Base-by-base conservation (phyloP, 2,888 invertebrate genomes). In the Torymus tubicola region DNA sequence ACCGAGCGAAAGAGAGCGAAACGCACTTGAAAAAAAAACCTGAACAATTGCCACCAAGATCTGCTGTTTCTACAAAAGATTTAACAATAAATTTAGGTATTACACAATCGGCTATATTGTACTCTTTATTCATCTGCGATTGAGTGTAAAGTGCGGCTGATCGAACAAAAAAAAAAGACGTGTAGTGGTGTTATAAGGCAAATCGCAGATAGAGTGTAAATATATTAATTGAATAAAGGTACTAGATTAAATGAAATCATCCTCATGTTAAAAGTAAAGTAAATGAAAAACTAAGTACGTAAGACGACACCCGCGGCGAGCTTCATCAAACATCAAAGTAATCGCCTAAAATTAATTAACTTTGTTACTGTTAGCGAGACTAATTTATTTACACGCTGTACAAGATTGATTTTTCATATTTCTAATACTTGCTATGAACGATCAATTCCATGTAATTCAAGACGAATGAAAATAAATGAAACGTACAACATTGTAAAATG, bases 161-260 rank as follows among this genome's bases (percentile, higher is more conserved):
- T 77, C 71, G 78, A 83, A 81, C 78, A 84, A 81, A 82, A 79
- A 57, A 81, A 84, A 63, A 58, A 75, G 69, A 80, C 55, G 71
- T 75, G 14, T 81, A 80, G 76, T 79, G 72, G 72, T 78, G 75
- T 72, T 82, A 52, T 80, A 75, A 78, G 42, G 24, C 31, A 78
- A 82, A 80, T 78, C 86, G 80, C 82, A 80, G 82, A 77, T 78
- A 74, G 84, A 87, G 85, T 89, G 89, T 89, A 88, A 86, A 89
- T 89, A 89, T 87, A 86, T 76, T 86, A 85, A 87, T 86, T 86
- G 84, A 85, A 88, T 84, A 86, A 88, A 87, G 87, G 87, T 90
- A 89, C 89, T 88, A 88, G 88, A 87, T 87, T 87, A 85, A 86
- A 79, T 72, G 42, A 81, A 81, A 65, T 77, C 72, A 81, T 81